Base-by-base conservation (phyloP, 2,113 vertebrate genomes). In the Oncorhynchus mykiss region DNA sequence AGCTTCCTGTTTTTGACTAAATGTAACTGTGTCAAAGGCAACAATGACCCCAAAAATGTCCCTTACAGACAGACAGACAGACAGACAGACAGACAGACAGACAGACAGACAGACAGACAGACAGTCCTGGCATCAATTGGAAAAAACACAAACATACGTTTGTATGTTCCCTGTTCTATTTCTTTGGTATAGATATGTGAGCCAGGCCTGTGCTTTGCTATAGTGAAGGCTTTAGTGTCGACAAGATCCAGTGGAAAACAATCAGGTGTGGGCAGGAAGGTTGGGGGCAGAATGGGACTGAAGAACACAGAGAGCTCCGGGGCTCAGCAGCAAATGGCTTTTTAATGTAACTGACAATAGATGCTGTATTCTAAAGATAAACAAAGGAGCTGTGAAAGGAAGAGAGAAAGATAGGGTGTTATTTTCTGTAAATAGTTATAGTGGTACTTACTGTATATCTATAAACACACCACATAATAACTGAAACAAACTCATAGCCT, bases 1-100 rank as follows among this genome's bases (percentile, higher is more conserved):
- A 84, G 86, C 86, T 90, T 92, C 91, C 91, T 93, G 92, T 93
- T 93, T 93, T 90, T 88, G 85, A 90, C 87, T 80, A 83, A 86
- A 87, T 88, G 79, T 87, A 88, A 89, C 85, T 84, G 87, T 90
- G 90, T 91, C 87, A 91, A 90, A 91, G 86, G 87, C 85, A 86
- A 78, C 78, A 83, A 77, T 57, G n/a, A 22, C 59, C 7, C 2
- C 4, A 62, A 62, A 62, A 62, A 22, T 7, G 5, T 62, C 59
- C 18, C n/a, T 62, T 2, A 62, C 59, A 6, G 6, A 60, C 57
- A 8, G 18, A 62, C 59, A 62, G 20, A 27, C 27, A 27, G 27
- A 60, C 20, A 0, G 18, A 62, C 59, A 2, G 18, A 60, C n/a
- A 8, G 18, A 62, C 59, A 5, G 14, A 62, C 59, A 62, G 18